A percentile compares a stretch with the other conserved stretches of the same genome.
phyloP scores from a whole-genome alignment of 2,113 vertebrate genomes.

The Butorides virescens region DNA sequence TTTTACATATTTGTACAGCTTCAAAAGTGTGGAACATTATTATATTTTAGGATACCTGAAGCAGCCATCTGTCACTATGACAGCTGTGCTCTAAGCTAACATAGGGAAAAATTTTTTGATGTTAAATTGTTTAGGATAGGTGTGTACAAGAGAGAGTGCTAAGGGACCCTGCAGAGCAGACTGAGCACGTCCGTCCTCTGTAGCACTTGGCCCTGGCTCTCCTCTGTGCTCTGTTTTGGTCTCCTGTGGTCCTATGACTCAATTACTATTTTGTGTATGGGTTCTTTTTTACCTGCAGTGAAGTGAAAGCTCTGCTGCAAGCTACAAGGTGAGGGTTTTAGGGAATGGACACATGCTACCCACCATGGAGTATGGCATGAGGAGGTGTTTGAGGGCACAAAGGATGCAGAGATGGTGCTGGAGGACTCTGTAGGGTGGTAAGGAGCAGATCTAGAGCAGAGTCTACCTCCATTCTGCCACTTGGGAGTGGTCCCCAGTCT shows the following conservation, averaged over 20 bases:
- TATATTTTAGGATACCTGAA: neutral
- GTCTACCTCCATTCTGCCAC: neutral
- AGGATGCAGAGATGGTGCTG: neutral
- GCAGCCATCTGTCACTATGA: neutral
- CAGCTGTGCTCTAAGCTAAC: neutral
- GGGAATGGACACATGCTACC: neutral
- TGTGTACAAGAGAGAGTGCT: no score
- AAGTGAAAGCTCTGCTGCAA: neutral
- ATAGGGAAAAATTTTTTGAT: neutral
- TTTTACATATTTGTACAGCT: neutral
- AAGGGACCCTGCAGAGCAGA: neutral
- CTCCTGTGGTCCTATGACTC: neutral
- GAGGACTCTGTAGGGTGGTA: neutral
- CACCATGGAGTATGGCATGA: accelerated
- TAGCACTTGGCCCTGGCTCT: neutral
- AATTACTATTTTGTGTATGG: neutral
- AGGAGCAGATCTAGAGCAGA: neutral
- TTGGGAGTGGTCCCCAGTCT: neutral
- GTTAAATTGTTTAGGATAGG: neutral
- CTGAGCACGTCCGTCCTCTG: accelerated
- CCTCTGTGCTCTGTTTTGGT: neutral
- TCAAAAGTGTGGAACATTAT: neutral
- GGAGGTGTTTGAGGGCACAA: neutral
- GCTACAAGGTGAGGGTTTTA: neutral
- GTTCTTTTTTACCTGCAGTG: neutral